Evolutionary conservation across 2,888 invertebrate genomes (phyloP), one percentile per base, ranked within the genome.

Genomic region (Cetonia aurata): DNA sequence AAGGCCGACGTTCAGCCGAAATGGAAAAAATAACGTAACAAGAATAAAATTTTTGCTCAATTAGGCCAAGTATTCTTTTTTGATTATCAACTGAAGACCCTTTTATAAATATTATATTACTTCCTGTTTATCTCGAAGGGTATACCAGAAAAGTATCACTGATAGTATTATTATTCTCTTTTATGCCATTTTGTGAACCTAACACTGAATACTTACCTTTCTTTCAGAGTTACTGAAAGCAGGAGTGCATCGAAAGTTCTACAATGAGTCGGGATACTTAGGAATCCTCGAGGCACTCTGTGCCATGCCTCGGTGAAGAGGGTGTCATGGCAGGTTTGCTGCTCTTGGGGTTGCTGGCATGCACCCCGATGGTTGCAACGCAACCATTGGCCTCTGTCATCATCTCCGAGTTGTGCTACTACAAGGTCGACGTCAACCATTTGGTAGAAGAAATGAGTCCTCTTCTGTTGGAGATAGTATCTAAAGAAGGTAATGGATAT

Each of bases 401-500:
- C 65, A 88, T 87, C 3, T 82, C 80, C 52, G 86, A 85, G 62
- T 78, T 78, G 17, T 83, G 81, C 55, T 83, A 83, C 73, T 88
- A 80, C 74, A 89, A 84, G 48, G 87, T 88, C 1, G 89, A 89
- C 0, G 88, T 90, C 0, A 89, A 88, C 48, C 89, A 83, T 48
- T 88, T 90, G 15, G 89, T 89, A 78, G 89, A 90, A 71, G 87
- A 86, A 75, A 88, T 90, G 82, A 88, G 88, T 79, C 89, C 86
- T 74, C 88, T 86, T 73, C 87, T 86, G 0, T 83, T 86, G 17
- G 86, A 84, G 69, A 81, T 82, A 67, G 78, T 80, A 55, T 78
- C 80, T 3, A 77, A 77, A 25, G 83, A 85, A 65, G 86, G 86
- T 80, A 79, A 79, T 52, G 52, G 19, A 50, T 9, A 15, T 6